Percentiles rank a stretch among this genome's conserved stretches.
Conservation (phyloP, 1,140 invertebrate species). For the Brachionus rubens region DNA sequence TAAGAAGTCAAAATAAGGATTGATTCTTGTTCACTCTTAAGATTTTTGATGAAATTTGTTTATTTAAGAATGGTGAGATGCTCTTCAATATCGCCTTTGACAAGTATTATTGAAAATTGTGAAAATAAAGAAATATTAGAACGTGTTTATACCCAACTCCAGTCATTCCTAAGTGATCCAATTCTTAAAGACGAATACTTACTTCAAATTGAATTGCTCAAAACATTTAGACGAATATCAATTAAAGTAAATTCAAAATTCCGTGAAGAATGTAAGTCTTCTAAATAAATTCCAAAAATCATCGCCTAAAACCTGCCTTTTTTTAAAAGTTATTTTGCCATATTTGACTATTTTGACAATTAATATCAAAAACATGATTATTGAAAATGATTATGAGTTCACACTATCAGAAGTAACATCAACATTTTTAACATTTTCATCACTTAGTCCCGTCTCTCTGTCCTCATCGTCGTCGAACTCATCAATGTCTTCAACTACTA, state of each 20-base stretch:
- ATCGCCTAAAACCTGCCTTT: too few relatives aligned
- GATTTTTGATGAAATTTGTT: neutral
- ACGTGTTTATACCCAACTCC: conserved; percentile 71
- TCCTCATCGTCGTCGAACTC: conserved; percentile 3
- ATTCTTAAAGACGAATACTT: conserved; percentile 60
- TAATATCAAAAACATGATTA: conserved; percentile 36
- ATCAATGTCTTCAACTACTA: neutral
- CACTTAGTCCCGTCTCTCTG: neutral
- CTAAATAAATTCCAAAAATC: too few relatives aligned
- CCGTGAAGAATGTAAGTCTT: conserved; percentile 63
- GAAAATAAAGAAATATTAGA: conserved; percentile 64
- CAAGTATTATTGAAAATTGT: conserved; percentile 19
- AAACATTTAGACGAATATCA: conserved; percentile 59
- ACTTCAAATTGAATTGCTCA: conserved; percentile 59
- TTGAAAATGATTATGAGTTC: conserved; percentile 42
- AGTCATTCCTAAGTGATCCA: conserved; percentile 66
- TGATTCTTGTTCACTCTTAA: too few relatives aligned
- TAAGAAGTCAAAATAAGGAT: too few relatives aligned
- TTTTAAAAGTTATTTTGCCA: conserved; percentile 18
- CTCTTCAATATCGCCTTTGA: conserved; percentile 5
- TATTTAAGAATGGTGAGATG: conserved; percentile 39
- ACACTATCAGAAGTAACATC: neutral
- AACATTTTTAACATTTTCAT: conserved; percentile 21
- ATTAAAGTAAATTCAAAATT: conserved; percentile 61
- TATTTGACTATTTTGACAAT: conserved; percentile 42